These are phyloP conservation scores for Aphelenchoides avenae DNA, from an alignment of 1,140 invertebrate species.

Conservation along the genomic window DNA sequence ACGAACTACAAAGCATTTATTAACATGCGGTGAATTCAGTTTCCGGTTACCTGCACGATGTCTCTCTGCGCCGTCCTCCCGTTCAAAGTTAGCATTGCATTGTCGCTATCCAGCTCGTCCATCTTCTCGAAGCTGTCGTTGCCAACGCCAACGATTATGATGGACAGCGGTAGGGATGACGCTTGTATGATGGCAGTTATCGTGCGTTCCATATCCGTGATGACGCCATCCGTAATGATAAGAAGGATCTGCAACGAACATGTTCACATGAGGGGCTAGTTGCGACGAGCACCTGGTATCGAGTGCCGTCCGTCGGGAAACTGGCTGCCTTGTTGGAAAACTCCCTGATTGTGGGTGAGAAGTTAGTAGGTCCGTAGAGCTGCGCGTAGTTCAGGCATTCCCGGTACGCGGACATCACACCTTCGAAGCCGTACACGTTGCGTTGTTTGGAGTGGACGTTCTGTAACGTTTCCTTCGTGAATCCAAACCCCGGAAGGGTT, in stretches of 20 bases:
- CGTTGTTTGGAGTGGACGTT: no score
- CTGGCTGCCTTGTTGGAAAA: conserved; percentile 60
- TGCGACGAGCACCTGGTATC: conserved; percentile 22
- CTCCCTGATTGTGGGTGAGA: conserved; percentile 67
- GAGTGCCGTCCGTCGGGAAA: conserved; percentile 61
- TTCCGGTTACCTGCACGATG: conserved; percentile 38
- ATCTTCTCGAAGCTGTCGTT: conserved; percentile 45
- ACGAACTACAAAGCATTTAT: conserved; percentile 35
- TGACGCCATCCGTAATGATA: conserved; percentile 69
- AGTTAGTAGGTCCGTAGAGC: conserved; percentile 69
- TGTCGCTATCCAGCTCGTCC: conserved; percentile 36
- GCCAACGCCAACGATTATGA: conserved; percentile 42
- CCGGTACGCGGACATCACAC: conserved; percentile 59
- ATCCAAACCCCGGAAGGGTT: not conserved
- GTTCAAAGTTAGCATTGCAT: conserved; percentile 20
- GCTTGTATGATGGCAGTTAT: conserved; percentile 63
- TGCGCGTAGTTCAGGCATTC: conserved; percentile 63
- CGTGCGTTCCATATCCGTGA: conserved; percentile 68
- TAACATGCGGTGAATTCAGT: not conserved
- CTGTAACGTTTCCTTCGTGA: not conserved
- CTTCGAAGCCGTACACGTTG: conserved; percentile 63
- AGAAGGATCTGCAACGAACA: conserved; percentile 59
- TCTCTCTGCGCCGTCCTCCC: conserved; percentile 23
- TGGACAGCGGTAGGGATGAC: no score
- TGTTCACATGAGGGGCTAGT: conserved; percentile 60